These are phyloP conservation scores for Hormaphis cornu DNA, from an alignment of 1,140 invertebrate species.

Conservation along the genomic window DNA sequence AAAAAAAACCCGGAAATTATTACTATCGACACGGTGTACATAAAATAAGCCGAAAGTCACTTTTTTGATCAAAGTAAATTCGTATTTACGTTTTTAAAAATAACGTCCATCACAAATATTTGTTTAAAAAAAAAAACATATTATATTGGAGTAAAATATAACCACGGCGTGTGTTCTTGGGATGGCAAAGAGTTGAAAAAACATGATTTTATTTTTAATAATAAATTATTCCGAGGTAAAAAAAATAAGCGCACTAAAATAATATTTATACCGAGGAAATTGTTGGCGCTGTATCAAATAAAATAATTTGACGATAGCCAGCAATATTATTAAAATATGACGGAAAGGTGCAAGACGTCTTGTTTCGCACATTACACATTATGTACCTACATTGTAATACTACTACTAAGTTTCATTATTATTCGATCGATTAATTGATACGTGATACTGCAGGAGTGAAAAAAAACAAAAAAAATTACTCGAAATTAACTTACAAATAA, in stretches of 20 bases:
- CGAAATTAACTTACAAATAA: no score
- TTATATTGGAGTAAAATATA: not conserved
- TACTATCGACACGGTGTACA: not conserved
- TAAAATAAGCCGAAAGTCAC: not conserved
- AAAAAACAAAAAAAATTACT: no score
- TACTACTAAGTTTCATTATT: no score
- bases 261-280: conserved; percentile 18
- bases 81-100: not conserved
- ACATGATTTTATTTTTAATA: conserved; percentile 21
- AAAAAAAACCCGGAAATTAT: not conserved
- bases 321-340: not conserved
- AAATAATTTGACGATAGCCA: not conserved
- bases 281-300: conserved; percentile 10
- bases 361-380: no score
- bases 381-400: no score
- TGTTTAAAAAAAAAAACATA: not conserved
- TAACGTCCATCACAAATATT: not conserved
- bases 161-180: not conserved
- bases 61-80: not conserved
- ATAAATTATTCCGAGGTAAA: conserved; percentile 18
- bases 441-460: no score
- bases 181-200: not conserved
- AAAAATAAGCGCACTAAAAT: conserved; percentile 8
- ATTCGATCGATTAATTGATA: no score
- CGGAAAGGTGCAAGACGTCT: not conserved